Conservation (phyloP, 2,888 invertebrate species). For the Mycogona germanica region DNA sequence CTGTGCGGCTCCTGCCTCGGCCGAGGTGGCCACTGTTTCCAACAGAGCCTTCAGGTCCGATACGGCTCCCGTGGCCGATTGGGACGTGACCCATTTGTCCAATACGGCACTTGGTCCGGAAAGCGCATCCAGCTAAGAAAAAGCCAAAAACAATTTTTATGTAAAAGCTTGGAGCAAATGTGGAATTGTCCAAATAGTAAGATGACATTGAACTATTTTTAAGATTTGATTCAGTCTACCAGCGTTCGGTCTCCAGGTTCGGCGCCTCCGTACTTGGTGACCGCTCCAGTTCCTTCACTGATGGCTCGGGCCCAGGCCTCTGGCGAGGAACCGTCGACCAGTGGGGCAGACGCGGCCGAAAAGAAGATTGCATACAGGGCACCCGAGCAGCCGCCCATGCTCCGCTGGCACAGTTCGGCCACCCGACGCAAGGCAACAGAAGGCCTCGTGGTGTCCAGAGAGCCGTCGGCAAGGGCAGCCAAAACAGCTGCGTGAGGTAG, state of each 20-base stretch:
- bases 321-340: conserved; percentile 8
- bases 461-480: neutral
- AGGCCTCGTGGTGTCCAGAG: neutral
- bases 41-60: neutral
- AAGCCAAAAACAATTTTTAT: neutral
- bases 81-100: neutral
- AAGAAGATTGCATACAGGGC: conserved; percentile 65
- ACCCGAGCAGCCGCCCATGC: conserved; percentile 67
- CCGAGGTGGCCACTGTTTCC: conserved; percentile 25
- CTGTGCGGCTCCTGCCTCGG: conserved; percentile 31
- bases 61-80: neutral
- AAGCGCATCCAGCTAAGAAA: conserved; percentile 10
- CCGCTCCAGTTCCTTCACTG: conserved; percentile 43
- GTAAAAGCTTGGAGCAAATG: neutral
- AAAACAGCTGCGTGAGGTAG: conserved; percentile 12
- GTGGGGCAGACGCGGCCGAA: conserved; percentile 43
- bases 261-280: conserved; percentile 58
- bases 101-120: neutral
- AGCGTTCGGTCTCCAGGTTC: conserved; percentile 61
- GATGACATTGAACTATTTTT: neutral
- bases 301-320: conserved; percentile 44
- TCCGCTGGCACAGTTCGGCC: conserved; percentile 26
- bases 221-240: too few relatives aligned
- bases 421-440: conserved; percentile 7
- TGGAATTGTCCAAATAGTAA: neutral